These are phyloP conservation scores for Dysmachus trigonus DNA, from an alignment of 2,888 invertebrate species.

Conservation along the genomic window DNA sequence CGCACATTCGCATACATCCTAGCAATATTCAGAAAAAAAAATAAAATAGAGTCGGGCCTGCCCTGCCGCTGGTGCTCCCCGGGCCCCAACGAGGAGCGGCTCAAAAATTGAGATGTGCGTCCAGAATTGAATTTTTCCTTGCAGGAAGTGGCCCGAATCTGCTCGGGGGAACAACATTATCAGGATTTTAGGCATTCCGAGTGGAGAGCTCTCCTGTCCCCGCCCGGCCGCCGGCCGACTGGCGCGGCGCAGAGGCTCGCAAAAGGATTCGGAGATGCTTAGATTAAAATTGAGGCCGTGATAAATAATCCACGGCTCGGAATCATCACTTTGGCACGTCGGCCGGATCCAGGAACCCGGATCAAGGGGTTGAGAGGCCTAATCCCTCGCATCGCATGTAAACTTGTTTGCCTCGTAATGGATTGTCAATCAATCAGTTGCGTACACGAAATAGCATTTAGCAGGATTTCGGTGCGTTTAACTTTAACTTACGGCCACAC, in stretches of 20 bases:
- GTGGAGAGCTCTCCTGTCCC: too few relatives aligned
- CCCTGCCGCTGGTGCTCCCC: neutral
- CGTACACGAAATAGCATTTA: constrained; percentile 36
- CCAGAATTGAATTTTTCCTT: constrained; percentile 31
- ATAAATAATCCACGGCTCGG: constrained; percentile 35
- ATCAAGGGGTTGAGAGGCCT: neutral
- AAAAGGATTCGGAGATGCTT: constrained; percentile 33
- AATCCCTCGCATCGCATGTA: constrained; percentile 14
- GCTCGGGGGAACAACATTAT: constrained; percentile 26
- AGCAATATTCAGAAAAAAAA: constrained; percentile 33
- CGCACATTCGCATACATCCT: neutral
- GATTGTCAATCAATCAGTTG: constrained; percentile 41
- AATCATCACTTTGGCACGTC: constrained; percentile 35
- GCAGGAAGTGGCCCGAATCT: neutral
- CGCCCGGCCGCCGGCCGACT: neutral
- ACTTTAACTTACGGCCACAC: constrained; percentile 13
- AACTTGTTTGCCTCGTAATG: constrained; percentile 35
- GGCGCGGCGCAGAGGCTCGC: neutral
- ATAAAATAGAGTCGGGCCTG: too few relatives aligned
- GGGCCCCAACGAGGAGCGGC: neutral
- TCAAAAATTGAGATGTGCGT: constrained; percentile 34
- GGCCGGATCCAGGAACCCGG: too few relatives aligned
- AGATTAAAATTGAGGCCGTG: constrained; percentile 39
- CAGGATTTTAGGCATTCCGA: constrained; percentile 36
- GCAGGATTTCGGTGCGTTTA: constrained; percentile 24